Conservation (phyloP, 2,797 vertebrate genomes). For the Darevskia nairensis region DNA sequence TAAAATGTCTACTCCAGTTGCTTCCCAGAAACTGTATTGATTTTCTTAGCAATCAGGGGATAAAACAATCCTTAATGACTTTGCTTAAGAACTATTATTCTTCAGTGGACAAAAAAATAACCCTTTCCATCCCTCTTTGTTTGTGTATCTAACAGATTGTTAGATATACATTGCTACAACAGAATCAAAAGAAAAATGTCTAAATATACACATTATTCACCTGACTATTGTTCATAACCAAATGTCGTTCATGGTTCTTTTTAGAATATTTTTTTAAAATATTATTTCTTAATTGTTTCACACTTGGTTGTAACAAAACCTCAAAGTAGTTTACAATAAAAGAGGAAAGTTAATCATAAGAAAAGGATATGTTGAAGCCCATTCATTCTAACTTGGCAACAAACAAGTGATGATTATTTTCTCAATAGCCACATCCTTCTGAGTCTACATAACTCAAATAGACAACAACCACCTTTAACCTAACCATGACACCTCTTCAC, state of each 20-base stretch:
- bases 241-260: slow-evolving; percentile 35
- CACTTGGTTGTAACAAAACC: too few relatives aligned
- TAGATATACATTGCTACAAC: neutral
- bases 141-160: neutral
- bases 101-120: slow-evolving; percentile 38
- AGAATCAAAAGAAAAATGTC: neutral
- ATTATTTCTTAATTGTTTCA: too few relatives aligned
- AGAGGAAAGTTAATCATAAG: slow-evolving; percentile 30
- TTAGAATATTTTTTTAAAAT: slow-evolving; percentile 40
- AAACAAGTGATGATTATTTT: too few relatives aligned
- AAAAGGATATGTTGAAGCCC: neutral
- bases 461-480: too few relatives aligned
- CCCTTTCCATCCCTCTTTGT: slow-evolving; percentile 8
- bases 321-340: neutral
- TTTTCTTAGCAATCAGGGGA: slow-evolving; percentile 46
- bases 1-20: slow-evolving; percentile 38
- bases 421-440: too few relatives aligned
- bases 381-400: slow-evolving; percentile 30
- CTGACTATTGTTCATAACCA: neutral
- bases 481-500: neutral
- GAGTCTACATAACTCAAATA: too few relatives aligned
- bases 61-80: slow-evolving; percentile 37
- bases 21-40: slow-evolving; percentile 47
- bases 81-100: slow-evolving; percentile 59
- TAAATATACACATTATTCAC: neutral